These are phyloP conservation scores for Loris lydekkerianus DNA, from an alignment of 2,797 vertebrate species.

Conservation along the genomic window DNA sequence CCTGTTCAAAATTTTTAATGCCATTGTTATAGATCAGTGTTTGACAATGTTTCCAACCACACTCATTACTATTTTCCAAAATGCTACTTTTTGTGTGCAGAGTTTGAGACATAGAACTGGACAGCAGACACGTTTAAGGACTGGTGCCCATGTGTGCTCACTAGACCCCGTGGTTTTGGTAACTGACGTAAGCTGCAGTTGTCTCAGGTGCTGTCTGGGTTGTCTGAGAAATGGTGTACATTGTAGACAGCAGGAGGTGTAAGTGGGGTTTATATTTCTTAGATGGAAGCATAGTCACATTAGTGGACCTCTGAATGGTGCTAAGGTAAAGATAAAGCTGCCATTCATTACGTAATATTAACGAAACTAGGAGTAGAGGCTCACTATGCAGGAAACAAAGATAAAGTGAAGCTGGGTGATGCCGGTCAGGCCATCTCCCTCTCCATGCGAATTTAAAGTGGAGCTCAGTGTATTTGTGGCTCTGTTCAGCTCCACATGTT, in stretches of 20 bases:
- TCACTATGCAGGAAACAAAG: conserved; percentile 59
- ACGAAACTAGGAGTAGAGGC: neutral
- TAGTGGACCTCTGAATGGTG: neutral
- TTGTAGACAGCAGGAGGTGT: neutral
- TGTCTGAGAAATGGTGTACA: neutral
- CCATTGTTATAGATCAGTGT: neutral
- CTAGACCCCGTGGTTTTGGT: neutral
- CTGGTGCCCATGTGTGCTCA: neutral
- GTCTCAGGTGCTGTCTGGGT: neutral
- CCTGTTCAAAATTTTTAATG: neutral
- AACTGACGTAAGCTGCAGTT: neutral
- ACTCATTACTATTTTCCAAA: neutral
- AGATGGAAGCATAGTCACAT: neutral
- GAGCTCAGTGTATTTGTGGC: conserved; percentile 2
- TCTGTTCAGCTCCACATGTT: neutral
- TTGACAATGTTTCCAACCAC: neutral
- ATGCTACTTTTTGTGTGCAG: neutral
- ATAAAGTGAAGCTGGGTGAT: neutral
- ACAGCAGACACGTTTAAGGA: neutral
- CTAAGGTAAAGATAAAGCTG: conserved; percentile 29
- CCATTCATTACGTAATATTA: conserved; percentile 9
- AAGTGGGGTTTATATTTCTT: conserved; percentile 12
- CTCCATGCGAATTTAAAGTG: neutral
- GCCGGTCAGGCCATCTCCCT: neutral
- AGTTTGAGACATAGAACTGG: neutral